Percentiles rank a stretch among this genome's conserved stretches.
These are phyloP conservation scores for Lepeophtheirus salmonis DNA, from an alignment of 1,140 invertebrate species.

Conservation along the genomic window DNA sequence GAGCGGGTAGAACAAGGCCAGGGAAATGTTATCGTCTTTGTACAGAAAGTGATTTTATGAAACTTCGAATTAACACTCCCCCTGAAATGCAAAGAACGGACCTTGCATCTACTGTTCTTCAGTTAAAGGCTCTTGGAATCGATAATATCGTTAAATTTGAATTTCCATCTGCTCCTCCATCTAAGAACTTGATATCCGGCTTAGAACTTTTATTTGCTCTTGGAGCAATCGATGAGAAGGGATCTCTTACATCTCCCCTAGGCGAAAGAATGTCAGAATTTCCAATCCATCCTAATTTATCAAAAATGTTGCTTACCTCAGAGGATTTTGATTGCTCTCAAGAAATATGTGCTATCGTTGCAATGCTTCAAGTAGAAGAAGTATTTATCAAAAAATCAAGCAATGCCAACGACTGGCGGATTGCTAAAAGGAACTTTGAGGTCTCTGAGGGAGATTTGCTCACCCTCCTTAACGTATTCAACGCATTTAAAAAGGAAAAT, in stretches of 20 bases:
- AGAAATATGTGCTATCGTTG: conserved; percentile 66
- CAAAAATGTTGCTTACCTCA: conserved; percentile 58
- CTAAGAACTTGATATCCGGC: conserved; percentile 61
- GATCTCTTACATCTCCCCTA: conserved; percentile 54
- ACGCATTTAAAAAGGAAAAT: conserved; percentile 47
- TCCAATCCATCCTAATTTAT: conserved; percentile 64
- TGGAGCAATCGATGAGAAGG: conserved; percentile 52
- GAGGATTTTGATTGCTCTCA: conserved; percentile 65
- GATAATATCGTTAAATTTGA: conserved; percentile 56
- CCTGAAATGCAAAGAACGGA: conserved; percentile 86
- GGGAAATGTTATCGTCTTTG: conserved; percentile 49
- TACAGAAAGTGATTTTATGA: conserved; percentile 49
- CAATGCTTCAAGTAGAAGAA: conserved; percentile 80
- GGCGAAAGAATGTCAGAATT: conserved; percentile 80
- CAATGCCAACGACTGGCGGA: conserved; percentile 37
- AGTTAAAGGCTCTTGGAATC: conserved; percentile 86
- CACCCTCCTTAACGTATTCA: conserved; percentile 74
- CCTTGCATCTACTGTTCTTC: conserved; percentile 61
- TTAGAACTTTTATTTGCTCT: conserved; percentile 77
- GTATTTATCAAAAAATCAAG: conserved; percentile 52
- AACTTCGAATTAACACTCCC: conserved; percentile 45
- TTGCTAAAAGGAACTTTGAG: conserved; percentile 58
- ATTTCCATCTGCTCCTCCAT: conserved; percentile 70
- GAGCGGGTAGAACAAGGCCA: conserved; percentile 60
- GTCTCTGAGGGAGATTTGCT: conserved; percentile 81